Evolutionary conservation across 2,113 vertebrate species (phyloP).

Genomic region (Myodes glareolus): DNA sequence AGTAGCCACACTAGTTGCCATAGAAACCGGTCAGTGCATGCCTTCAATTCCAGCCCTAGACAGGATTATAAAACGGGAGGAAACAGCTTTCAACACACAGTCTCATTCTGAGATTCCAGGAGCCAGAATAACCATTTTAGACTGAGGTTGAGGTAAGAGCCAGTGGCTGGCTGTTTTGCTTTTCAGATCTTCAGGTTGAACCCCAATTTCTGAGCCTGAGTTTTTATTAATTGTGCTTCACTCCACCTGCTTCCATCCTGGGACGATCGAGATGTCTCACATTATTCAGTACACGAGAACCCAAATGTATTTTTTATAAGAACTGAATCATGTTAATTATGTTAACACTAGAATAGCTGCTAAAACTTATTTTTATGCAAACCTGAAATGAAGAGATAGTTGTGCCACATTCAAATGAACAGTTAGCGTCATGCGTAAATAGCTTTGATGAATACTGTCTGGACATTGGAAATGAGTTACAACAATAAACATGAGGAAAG

Average conservation of each 20-base stretch:
- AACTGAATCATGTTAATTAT: neutral
- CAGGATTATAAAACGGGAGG: too few species aligned
- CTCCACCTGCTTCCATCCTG: neutral
- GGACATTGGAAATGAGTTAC: neutral
- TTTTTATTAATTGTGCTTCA: too few species aligned
- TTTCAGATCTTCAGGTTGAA: too few species aligned
- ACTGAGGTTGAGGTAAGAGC: too few species aligned
- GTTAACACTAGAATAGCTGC: neutral
- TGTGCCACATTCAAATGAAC: neutral
- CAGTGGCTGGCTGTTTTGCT: too few species aligned
- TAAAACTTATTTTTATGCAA: neutral
- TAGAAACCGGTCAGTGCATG: too few species aligned
- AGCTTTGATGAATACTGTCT: neutral
- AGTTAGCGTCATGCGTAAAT: neutral
- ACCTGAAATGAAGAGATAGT: neutral
- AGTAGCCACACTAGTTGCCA: too few species aligned
- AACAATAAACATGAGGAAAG: neutral
- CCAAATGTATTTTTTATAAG: neutral
- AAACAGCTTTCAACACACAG: too few species aligned
- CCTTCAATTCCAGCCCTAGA: too few species aligned
- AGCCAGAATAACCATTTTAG: too few species aligned
- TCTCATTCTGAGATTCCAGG: too few species aligned
- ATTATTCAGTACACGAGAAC: neutral
- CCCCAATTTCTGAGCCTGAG: too few species aligned
- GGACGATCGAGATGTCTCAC: neutral